Base-by-base conservation (phyloP, 2,888 invertebrate genomes). In the Drosophila engyochracea region DNA sequence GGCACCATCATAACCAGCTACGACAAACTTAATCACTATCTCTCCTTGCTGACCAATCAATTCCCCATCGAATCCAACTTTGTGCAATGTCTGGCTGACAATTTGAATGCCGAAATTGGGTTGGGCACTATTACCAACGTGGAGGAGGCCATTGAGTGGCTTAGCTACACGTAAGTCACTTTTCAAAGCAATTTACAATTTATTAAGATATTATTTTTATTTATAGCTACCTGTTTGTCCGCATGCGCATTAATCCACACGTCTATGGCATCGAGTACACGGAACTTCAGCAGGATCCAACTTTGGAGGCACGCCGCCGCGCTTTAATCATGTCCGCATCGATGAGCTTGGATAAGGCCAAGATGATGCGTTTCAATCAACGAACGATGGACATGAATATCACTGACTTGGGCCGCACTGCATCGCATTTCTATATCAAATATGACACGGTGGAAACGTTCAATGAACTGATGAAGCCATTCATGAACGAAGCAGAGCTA, bases 31-130 rank as follows among this genome's bases (percentile, higher is more conserved):
- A 96, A 97, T 39, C 98, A 98, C 91, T 99, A 99, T 92, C 94
- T 99, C 67, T 97, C 97, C 0, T 95, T 99, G 60, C 95, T 99
- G 91, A 99, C 98, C 2, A 97, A 98, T 92, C 99, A 99, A 94
- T 97, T 98, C 93, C 99, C 99, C 0, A 99, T 99, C 76, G 99
- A 99, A 93, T 99, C 99, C 91, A 98, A 98, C 94, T 99, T 99
- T 90, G 96, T 98, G 70, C 96, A 96, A 89, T 96, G 97, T 83
- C 94, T 99, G 65, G 97, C 97, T 4, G 99, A 99, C 93, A 99
- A 99, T 94, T 95, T 99, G 72, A 99, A 99, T 94, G 99, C 99
- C 35, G 99, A 99, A 96, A 96, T 98, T 61, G 96, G 98, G 0
- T 94, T 99, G 22, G 99, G 99, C n/a, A 99, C 99, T 1, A 98